Percentiles rank a stretch among this genome's conserved stretches.
These are phyloP conservation scores for Ctenosaura bakeri DNA, from an alignment of 2,797 vertebrate genomes.

Conservation along the genomic window DNA sequence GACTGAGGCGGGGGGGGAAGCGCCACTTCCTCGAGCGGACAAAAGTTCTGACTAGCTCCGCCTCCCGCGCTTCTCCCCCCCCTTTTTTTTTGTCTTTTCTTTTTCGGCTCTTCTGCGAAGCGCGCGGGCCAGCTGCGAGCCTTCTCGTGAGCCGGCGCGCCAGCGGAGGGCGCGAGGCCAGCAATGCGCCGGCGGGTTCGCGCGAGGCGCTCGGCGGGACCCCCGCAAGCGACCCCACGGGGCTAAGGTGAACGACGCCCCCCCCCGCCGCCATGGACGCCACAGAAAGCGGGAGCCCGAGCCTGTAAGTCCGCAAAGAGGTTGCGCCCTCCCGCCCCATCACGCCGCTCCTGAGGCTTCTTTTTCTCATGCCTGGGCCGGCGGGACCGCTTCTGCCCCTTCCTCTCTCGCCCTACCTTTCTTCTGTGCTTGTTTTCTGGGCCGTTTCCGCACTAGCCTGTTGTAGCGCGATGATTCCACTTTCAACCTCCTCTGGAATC, in stretches of 20 bases:
- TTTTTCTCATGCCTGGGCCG: not conserved
- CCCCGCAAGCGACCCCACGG: constrained; percentile 22
- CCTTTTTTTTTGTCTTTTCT: too few species aligned
- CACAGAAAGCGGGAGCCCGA: constrained; percentile 68
- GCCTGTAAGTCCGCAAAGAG: constrained; percentile 67
- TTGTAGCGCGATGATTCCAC: too few species aligned
- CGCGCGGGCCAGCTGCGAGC: not conserved
- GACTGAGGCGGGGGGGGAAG: not conserved
- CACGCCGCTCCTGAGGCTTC: too few species aligned
- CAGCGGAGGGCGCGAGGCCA: not conserved
- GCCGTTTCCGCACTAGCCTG: too few species aligned
- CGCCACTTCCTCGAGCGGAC: not conserved
- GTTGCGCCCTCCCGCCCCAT: not conserved
- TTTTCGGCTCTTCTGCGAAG: not conserved
- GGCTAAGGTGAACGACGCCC: constrained; percentile 13
- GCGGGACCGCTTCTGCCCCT: too few species aligned
- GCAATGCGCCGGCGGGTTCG: not conserved
- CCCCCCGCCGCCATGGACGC: constrained; percentile 77
- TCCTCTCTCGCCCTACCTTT: not conserved
- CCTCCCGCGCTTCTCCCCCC: not conserved
- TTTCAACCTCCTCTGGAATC: too few species aligned
- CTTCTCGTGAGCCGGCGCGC: too few species aligned
- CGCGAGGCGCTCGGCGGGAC: not conserved
- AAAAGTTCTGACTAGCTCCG: not conserved
- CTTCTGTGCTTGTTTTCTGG: not conserved